A percentile compares a stretch with the other conserved stretches of the same genome.
Evolutionary conservation across 2,113 vertebrate genomes (phyloP).

Genomic region (Lampris megalopsis): DNA sequence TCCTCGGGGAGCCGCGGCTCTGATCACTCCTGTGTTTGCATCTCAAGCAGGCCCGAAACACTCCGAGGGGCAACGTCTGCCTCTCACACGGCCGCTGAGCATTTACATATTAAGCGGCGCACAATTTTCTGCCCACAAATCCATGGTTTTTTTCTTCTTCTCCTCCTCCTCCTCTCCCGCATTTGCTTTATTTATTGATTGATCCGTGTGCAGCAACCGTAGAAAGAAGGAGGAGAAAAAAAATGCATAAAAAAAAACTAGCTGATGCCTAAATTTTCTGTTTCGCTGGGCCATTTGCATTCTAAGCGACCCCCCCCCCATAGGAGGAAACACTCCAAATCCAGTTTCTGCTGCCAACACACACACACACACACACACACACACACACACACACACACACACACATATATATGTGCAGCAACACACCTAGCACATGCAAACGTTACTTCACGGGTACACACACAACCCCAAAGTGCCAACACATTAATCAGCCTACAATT

Average conservation of each 20-base stretch:
- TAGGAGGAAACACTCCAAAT: constrained; percentile 39
- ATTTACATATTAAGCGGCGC: constrained; percentile 74
- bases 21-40: constrained; percentile 73
- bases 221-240: constrained; percentile 31
- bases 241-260: constrained; percentile 53
- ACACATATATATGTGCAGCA: not conserved
- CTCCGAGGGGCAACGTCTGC: constrained; percentile 51
- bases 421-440: constrained; percentile 26
- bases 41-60: constrained; percentile 67
- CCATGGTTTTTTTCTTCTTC: not conserved
- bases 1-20: constrained; percentile 51
- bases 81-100: constrained; percentile 51
- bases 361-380: constrained; percentile 12
- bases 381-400: not conserved
- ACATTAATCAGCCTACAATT: no score
- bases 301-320: not conserved
- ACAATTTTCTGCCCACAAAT: constrained; percentile 63
- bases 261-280: constrained; percentile 74
- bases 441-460: not conserved
- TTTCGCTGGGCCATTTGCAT: constrained; percentile 80
- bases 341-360: constrained; percentile 27
- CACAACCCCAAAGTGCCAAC: not conserved
- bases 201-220: constrained; percentile 54
- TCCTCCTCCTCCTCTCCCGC: not conserved
- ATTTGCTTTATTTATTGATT: constrained; percentile 70